phyloP scores from a whole-genome alignment of 2,888 invertebrate species.

The Drosophila borealis region DNA sequence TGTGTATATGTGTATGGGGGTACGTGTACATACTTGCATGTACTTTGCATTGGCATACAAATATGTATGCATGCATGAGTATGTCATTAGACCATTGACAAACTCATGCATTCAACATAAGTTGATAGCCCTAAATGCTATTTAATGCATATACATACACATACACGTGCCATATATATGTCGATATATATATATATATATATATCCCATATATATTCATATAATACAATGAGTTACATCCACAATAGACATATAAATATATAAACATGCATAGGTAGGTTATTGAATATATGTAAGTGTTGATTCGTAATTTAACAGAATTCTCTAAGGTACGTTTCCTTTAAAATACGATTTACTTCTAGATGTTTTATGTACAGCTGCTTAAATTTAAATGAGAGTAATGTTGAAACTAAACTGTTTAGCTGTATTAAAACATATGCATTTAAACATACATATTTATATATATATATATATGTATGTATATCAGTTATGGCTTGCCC shows the following conservation, averaged over 20 bases:
- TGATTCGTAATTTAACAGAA: not conserved
- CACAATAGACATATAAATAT: not conserved
- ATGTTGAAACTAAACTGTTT: not conserved
- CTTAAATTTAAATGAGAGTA: not conserved
- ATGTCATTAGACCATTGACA: constrained; percentile 12
- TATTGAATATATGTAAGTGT: not conserved
- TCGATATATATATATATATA: not conserved
- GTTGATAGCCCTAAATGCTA: not conserved
- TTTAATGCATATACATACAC: not conserved
- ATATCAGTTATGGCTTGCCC: constrained; percentile 27
- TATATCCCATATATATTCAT: too few species aligned
- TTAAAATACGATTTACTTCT: not conserved
- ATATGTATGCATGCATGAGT: constrained; percentile 7
- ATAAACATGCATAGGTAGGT: not conserved
- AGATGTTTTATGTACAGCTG: constrained; percentile 6
- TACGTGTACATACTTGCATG: not conserved
- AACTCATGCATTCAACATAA: constrained; percentile 1
- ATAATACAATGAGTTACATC: too few species aligned
- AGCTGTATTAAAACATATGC: not conserved
- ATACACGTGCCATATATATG: not conserved
- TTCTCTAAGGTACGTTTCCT: not conserved
- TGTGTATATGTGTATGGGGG: not conserved
- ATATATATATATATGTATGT: constrained; percentile 2
- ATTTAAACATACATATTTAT: constrained; percentile 1
- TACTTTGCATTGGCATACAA: not conserved